Evolutionary conservation across 1,140 invertebrate genomes (phyloP), one percentile per base, ranked within the genome.

Genomic region (Lithobius niger): DNA sequence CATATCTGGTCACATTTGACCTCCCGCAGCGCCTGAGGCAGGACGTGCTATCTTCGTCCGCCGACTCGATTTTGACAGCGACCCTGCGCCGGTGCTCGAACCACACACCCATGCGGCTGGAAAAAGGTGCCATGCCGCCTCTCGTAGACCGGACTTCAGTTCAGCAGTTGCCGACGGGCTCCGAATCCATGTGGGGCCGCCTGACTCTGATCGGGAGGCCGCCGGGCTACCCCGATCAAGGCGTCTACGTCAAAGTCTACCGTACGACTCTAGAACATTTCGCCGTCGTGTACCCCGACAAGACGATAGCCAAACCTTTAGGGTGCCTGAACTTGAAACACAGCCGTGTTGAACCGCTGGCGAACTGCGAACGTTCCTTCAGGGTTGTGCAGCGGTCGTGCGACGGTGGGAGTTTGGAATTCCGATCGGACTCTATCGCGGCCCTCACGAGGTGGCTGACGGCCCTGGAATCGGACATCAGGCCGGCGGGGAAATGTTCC

Each of bases 181-280:
- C 24, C 24, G 48, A 50, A 27, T 16, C 6, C 4, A 50, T 50
- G 48, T 43, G 52, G 18, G 52, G 52, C 3, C 21, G 19, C 2
- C 51, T 52, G 51, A 26, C 25, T 3, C 3, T 43, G 15, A 2
- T 54, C 36, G 25, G 25, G 13, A 43, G 15, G 19, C n/a, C 36
- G 52, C 27, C 6, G 4, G 6, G 27, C 27, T 24, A 18, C 18
- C 27, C 4, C 26, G 26, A 3, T 3, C 36, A 21, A 54, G 3
- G 54, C 3, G 54, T 55, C n/a, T 2, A 31, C 25, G 44, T 55
- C 26, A 48, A 55, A 16, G 54, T 55, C 16, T 55, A 55, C 24
- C 44, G 54, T 15, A 55, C 54, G 3, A 52, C 26, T 21, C 45
- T 55, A 18, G 54, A 55, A 40, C 54, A 55, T 40, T 55, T 55